phyloP scores from a whole-genome alignment of 2,888 invertebrate genomes.

The Lasioglossum calceatum region DNA sequence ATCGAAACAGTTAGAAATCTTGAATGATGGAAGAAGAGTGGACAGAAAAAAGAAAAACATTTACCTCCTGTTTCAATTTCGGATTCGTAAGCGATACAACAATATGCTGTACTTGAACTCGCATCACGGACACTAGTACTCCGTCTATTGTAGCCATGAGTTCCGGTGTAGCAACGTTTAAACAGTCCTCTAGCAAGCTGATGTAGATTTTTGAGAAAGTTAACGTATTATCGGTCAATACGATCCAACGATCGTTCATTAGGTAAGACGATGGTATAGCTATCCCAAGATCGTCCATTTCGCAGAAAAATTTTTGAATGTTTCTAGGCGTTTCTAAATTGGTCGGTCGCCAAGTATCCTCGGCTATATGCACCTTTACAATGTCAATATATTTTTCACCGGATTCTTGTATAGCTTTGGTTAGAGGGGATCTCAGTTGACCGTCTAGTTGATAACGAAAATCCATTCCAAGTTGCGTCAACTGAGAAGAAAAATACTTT shows the following conservation, averaged over 20 bases:
- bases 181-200: slow-evolving; percentile 90
- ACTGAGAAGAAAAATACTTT: slow-evolving; percentile 82
- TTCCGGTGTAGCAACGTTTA: slow-evolving; percentile 91
- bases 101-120: slow-evolving; percentile 89
- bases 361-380: slow-evolving; percentile 90
- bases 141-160: slow-evolving; percentile 90
- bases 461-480: slow-evolving; percentile 91
- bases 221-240: slow-evolving; percentile 92
- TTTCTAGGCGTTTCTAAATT: slow-evolving; percentile 89
- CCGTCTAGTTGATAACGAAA: slow-evolving; percentile 96
- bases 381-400: slow-evolving; percentile 93
- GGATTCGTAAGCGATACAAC: slow-evolving; percentile 86
- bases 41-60: neutral
- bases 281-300: slow-evolving; percentile 80
- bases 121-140: slow-evolving; percentile 90
- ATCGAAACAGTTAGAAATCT: neutral
- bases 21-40: neutral
- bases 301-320: slow-evolving; percentile 76
- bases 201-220: slow-evolving; percentile 92
- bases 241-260: slow-evolving; percentile 89
- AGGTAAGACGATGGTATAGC: slow-evolving; percentile 74
- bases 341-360: slow-evolving; percentile 94
- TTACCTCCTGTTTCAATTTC: slow-evolving; percentile 86
- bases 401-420: slow-evolving; percentile 91
- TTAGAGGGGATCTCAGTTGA: slow-evolving; percentile 91